Evolutionary conservation across 2,888 invertebrate genomes (phyloP).

Genomic region (Chaitophorus viminalis): DNA sequence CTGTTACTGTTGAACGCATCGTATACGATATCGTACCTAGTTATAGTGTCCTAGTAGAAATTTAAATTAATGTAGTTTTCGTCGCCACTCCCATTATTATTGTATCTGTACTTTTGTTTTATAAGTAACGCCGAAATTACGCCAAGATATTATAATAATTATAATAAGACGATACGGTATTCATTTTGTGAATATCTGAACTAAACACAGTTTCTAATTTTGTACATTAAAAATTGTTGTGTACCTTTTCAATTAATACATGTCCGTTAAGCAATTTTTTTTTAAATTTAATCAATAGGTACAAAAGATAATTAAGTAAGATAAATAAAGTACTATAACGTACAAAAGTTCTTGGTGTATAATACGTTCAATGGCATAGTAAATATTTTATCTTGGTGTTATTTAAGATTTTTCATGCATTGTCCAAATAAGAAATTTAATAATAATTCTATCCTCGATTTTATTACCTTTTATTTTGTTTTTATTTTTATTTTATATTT

Average conservation of each 20-base stretch:
- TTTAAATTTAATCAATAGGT: background rate
- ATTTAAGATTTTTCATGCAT: background rate
- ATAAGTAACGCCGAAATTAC: background rate
- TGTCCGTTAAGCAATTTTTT: background rate
- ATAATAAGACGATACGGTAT: too few species aligned
- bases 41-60: too few species aligned
- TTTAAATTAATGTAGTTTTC: too few species aligned
- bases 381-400: background rate
- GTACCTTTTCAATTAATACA: background rate
- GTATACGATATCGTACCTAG: too few species aligned
- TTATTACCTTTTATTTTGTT: background rate
- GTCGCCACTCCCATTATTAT: too few species aligned
- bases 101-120: too few species aligned
- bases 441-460: background rate
- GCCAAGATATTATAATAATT: background rate
- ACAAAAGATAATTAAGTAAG: background rate
- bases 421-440: background rate
- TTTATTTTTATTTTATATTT: background rate
- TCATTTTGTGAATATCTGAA: background rate
- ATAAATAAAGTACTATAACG: background rate
- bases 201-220: background rate
- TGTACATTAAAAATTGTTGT: too few species aligned
- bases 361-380: background rate
- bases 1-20: too few species aligned
- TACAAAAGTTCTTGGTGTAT: background rate